Conservation (phyloP, 2,797 vertebrate species). For the Sebastiscus albofasciatus region DNA sequence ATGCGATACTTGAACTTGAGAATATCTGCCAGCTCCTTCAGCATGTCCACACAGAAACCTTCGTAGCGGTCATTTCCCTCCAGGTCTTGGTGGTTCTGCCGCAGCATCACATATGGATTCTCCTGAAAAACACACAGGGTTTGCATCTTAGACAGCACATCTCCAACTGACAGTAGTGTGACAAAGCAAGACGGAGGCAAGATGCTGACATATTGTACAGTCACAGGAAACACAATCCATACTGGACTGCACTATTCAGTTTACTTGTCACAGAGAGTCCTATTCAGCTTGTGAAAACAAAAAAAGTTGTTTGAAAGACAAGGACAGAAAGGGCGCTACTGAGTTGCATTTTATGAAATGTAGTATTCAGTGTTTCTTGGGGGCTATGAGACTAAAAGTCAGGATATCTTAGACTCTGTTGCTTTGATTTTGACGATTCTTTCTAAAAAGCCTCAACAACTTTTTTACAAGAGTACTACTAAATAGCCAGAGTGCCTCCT, state of each 20-base stretch:
- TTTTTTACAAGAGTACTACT: neutral
- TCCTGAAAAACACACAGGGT: constrained; percentile 85
- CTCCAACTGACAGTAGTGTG: neutral
- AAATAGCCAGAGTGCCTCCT: neutral
- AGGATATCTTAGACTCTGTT: neutral
- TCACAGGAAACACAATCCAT: neutral
- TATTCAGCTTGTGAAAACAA: neutral
- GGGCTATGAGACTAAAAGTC: neutral
- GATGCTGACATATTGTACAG: neutral
- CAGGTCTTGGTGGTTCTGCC: constrained; percentile 92
- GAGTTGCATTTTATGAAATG: neutral
- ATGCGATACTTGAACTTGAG: constrained; percentile 97
- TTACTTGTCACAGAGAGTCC: neutral
- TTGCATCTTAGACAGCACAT: neutral
- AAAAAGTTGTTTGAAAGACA: neutral
- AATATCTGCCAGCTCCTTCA: constrained; percentile 94
- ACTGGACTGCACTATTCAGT: neutral
- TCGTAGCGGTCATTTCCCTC: constrained; percentile 96
- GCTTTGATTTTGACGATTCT: neutral
- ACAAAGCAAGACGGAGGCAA: neutral
- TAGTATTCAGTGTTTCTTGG: neutral
- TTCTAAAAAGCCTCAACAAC: neutral
- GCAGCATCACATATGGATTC: constrained; percentile 98
- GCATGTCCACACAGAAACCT: constrained; percentile 98
- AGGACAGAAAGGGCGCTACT: neutral